Evolutionary conservation across 2,888 invertebrate species (phyloP).

Genomic region (Diadegma fenestrale): DNA sequence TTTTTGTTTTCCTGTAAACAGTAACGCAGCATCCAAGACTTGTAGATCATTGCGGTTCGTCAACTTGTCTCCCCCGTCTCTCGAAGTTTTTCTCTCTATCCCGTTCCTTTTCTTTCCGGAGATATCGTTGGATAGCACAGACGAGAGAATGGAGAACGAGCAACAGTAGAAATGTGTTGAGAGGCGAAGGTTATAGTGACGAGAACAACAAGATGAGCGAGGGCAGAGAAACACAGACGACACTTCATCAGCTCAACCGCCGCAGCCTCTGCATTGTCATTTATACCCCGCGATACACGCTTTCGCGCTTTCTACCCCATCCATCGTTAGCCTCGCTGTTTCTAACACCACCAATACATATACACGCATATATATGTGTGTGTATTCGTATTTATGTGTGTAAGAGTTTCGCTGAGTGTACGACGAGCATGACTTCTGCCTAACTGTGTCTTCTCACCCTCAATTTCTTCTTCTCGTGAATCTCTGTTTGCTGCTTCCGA

Average conservation of each 20-base stretch:
- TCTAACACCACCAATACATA: conserved; percentile 12
- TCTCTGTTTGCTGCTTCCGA: conserved; percentile 72
- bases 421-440: conserved; percentile 54
- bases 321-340: conserved; percentile 74
- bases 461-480: conserved; percentile 66
- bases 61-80: conserved; percentile 20
- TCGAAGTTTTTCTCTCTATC: conserved; percentile 25
- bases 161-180: conserved; percentile 46
- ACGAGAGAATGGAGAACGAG: conserved; percentile 44
- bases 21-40: neutral
- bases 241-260: conserved; percentile 82
- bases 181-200: conserved; percentile 5
- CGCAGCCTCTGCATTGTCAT: conserved; percentile 81
- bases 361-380: neutral
- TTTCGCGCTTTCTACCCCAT: conserved; percentile 76
- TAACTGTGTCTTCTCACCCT: conserved; percentile 61
- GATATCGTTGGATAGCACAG: neutral
- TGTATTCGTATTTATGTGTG: neutral
- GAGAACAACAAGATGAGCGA: conserved; percentile 65
- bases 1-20: neutral
- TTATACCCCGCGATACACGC: conserved; percentile 78
- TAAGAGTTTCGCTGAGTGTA: conserved; percentile 26
- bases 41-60: neutral
- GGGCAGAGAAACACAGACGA: conserved; percentile 77
- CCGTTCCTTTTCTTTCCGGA: neutral